Evolutionary conservation across 2,888 invertebrate species (phyloP), one percentile per base, ranked within the genome.

Genomic region (Embidobia sp.): DNA sequence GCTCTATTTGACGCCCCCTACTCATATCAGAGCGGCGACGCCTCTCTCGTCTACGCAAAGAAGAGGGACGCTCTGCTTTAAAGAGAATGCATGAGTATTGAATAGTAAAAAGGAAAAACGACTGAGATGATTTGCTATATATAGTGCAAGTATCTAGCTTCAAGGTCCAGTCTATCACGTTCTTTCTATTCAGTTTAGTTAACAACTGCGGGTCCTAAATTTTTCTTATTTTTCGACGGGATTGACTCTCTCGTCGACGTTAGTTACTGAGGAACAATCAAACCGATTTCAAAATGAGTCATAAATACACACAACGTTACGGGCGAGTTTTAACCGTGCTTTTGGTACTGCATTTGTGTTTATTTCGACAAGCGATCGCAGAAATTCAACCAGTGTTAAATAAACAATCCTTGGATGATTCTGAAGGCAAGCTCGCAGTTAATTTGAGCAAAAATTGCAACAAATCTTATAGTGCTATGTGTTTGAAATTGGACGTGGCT

Each of bases 401-500:
- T 16, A 81, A 84, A 42, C 87, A 88, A 64, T 79, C 86, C 72
- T 79, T 88, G 22, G 86, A 87, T 16, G 85, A 85, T 4, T 59
- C 83, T 0, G 79, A 84, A 26, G 83, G 83, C 26, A 84, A 61
- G 55, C 13, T 85, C n/a, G 79, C 84, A 0, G 53, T 85, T 5
- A 84, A 67, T 11, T 77, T 87, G 76, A 88, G 66, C 79, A 90
- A 89, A 80, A 92, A 92, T 77, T 94, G 94, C 86, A 90, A 90
- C 31, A 91, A 90, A 16, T 90, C 90, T 0, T 93, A 94, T 83
- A 95, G 93, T 86, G 91, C 94, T 16, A 94, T 94, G 85, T 96
- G 96, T 85, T 90, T 96, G 31, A 96, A 96, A 86, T 90, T 96
- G 75, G 95, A 95, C 83, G 92, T 95, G 42, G 92, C 95, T 1